Percentiles rank a stretch among this genome's conserved stretches.
Evolutionary conservation across 2,797 vertebrate genomes (phyloP).

Genomic region (Myotis vivesi): DNA sequence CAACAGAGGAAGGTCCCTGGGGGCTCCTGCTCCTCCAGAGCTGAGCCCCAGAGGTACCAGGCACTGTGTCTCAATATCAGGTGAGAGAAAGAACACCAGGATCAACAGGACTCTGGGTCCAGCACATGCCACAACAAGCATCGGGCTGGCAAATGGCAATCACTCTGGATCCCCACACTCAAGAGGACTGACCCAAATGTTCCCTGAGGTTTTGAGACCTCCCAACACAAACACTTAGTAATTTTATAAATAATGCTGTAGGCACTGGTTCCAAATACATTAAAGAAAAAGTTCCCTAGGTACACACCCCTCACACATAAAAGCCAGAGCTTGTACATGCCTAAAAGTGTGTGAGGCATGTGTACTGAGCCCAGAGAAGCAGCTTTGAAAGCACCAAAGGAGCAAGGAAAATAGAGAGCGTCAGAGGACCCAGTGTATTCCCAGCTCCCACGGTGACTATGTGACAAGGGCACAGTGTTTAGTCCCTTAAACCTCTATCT

Average conservation of each 20-base stretch:
- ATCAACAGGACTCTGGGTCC: neutral
- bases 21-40: neutral
- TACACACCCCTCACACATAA: neutral
- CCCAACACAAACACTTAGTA: neutral
- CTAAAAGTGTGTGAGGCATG: neutral
- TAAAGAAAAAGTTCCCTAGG: neutral
- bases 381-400: neutral
- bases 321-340: neutral
- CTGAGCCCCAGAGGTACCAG: neutral
- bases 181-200: neutral
- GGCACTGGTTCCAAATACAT: neutral
- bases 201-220: neutral
- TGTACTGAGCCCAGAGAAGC: neutral
- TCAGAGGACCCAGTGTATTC: neutral
- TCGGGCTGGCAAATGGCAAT: neutral
- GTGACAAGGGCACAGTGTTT: neutral
- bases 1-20: neutral
- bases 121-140: neutral
- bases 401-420: neutral
- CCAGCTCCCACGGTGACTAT: neutral
- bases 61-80: neutral
- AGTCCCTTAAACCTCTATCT: neutral
- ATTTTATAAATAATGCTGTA: neutral
- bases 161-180: neutral
- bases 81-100: neutral